Percentiles rank a stretch among this genome's conserved stretches.
phyloP scores from a whole-genome alignment of 2,113 vertebrate species.

The Poeciliopsis occidentalis region DNA sequence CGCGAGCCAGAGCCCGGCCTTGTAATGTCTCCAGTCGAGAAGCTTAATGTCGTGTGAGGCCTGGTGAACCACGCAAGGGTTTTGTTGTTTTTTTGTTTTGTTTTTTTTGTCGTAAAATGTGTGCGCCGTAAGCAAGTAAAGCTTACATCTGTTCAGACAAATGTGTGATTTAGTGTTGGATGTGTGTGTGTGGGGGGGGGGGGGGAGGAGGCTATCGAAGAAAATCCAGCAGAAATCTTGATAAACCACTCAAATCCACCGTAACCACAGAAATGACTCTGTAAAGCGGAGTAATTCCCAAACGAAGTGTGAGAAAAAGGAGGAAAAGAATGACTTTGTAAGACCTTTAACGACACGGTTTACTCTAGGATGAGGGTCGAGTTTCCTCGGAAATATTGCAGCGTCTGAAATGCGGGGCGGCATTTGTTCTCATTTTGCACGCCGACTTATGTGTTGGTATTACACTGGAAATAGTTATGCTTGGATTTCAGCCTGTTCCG shows the following conservation, averaged over 20 bases:
- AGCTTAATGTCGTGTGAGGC: background rate
- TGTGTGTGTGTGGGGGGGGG: no score
- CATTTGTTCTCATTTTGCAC: constrained; percentile 81
- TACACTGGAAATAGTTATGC: constrained; percentile 77
- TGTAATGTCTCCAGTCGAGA: constrained; percentile 16
- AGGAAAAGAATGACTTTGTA: constrained; percentile 77
- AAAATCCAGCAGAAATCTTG: constrained; percentile 75
- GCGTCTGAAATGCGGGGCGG: constrained; percentile 69
- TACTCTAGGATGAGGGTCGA: constrained; percentile 79
- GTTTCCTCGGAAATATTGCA: constrained; percentile 79
- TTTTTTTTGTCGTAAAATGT: background rate
- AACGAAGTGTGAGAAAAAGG: constrained; percentile 84
- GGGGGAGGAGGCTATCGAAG: constrained; percentile 51
- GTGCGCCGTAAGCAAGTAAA: constrained; percentile 42
- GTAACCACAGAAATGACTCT: constrained; percentile 69
- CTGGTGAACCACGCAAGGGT: constrained; percentile 7
- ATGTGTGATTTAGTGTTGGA: constrained; percentile 66
- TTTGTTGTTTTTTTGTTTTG: no score
- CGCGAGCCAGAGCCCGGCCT: background rate
- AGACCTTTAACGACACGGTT: constrained; percentile 79
- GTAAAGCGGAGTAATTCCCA: constrained; percentile 76
- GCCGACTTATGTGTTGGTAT: constrained; percentile 74
- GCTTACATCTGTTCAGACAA: constrained; percentile 71
- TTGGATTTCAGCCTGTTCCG: constrained; percentile 75
- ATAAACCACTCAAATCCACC: constrained; percentile 78